phyloP scores from a whole-genome alignment of 2,113 vertebrate species.

The Pyxicephalus adspersus region DNA sequence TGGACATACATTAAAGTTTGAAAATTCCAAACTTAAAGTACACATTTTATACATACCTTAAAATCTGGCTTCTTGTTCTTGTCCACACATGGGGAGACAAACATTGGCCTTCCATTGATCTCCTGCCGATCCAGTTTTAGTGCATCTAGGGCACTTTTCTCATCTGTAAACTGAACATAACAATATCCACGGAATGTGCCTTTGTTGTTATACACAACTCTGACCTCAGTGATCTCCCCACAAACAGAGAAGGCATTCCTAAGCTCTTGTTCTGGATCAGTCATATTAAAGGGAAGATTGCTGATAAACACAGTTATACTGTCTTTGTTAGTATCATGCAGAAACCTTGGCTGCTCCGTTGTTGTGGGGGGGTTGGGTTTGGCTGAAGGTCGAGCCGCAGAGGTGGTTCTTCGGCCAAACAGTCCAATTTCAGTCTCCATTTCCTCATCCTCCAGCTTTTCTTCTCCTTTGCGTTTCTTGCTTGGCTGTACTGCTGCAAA shows the following conservation, averaged over 20 bases:
- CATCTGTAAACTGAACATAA: slow-evolving; percentile 87
- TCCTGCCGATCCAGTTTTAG: slow-evolving; percentile 82
- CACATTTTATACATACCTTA: slow-evolving; percentile 75
- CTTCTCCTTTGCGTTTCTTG: slow-evolving; percentile 78
- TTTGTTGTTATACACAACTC: slow-evolving; percentile 80
- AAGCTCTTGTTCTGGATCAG: slow-evolving; percentile 81
- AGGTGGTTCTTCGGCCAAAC: slow-evolving; percentile 66
- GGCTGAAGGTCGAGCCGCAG: slow-evolving; percentile 58
- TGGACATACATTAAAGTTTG: no score
- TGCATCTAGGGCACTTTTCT: slow-evolving; percentile 75
- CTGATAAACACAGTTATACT: slow-evolving; percentile 88
- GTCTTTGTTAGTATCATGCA: slow-evolving; percentile 82
- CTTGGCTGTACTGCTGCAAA: slow-evolving; percentile 71
- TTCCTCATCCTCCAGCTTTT: slow-evolving; percentile 64
- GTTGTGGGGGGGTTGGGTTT: slow-evolving; percentile 68
- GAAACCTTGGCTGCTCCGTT: slow-evolving; percentile 70
- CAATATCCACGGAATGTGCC: slow-evolving; percentile 90
- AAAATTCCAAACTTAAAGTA: neutral
- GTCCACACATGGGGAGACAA: slow-evolving; percentile 93
- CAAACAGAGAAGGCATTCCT: slow-evolving; percentile 81
- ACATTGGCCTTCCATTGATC: slow-evolving; percentile 91
- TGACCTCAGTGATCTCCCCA: slow-evolving; percentile 81
- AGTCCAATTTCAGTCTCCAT: slow-evolving; percentile 75
- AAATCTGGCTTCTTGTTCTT: slow-evolving; percentile 95
- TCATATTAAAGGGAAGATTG: slow-evolving; percentile 87